Conservation (phyloP, 2,888 invertebrate genomes). For the Lasioglossum calceatum region DNA sequence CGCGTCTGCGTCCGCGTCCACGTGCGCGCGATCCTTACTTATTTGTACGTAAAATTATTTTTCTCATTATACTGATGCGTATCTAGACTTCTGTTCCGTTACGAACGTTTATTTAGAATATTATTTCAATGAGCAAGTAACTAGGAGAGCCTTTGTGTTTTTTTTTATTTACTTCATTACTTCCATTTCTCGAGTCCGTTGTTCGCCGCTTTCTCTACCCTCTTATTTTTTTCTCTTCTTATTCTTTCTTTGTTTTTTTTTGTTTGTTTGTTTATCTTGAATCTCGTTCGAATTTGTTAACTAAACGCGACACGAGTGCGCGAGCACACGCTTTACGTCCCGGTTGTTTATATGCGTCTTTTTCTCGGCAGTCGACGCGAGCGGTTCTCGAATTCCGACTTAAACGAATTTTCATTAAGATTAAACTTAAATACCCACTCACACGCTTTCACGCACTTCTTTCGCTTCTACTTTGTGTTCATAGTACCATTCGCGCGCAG, state of each 20-base stretch:
- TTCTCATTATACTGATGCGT: slow-evolving; percentile 69
- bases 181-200: slow-evolving; percentile 32
- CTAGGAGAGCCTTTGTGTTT: slow-evolving; percentile 68
- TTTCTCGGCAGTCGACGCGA: slow-evolving; percentile 60
- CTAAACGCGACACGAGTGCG: slow-evolving; percentile 52
- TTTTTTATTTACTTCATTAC: slow-evolving; percentile 56
- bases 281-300: slow-evolving; percentile 34
- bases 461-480: slow-evolving; percentile 6
- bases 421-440: slow-evolving; percentile 41
- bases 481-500: slow-evolving; percentile 23
- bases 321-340: slow-evolving; percentile 48
- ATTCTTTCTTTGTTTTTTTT: neutral
- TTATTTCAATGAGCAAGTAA: slow-evolving; percentile 80
- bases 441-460: slow-evolving; percentile 12
- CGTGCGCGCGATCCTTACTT: slow-evolving; percentile 59
- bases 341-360: slow-evolving; percentile 36
- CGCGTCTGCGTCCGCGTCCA: slow-evolving; percentile 48
- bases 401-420: slow-evolving; percentile 24
- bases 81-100: slow-evolving; percentile 72
- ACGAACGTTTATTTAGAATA: slow-evolving; percentile 79
- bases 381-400: slow-evolving; percentile 45
- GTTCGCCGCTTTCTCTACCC: neutral
- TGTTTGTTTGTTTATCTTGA: slow-evolving; percentile 33
- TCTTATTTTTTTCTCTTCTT: slow-evolving; percentile 48
- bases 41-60: slow-evolving; percentile 72